Evolutionary conservation across 2,113 vertebrate genomes (phyloP), one percentile per base, ranked within the genome.

Genomic region (Gallinago media): DNA sequence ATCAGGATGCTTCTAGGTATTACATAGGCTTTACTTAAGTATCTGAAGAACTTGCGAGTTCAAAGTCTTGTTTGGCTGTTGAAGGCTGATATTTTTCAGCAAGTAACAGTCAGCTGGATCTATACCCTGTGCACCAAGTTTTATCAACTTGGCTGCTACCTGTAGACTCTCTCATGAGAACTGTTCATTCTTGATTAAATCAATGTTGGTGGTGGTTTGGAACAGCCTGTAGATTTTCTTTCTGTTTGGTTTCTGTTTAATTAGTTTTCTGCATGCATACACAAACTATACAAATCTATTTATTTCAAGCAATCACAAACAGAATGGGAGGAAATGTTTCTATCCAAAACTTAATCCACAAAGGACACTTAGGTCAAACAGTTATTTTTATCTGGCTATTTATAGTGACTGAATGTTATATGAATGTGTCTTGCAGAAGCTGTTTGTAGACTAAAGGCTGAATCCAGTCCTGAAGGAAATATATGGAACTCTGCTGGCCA

Each of bases 301-400:
- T 96, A 76, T 95, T 95, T 91, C 59, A 87, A 76, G 44, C 44
- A 62, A 6, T 79, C 67, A 66, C 66, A 82, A 78, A 85, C 34
- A 55, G 74, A 92, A 94, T 61, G 31, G 50, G 50, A 96, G 84
- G 81, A 83, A 95, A 71, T 88, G 31, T 76, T 93, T 90, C 65
- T 85, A 78, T 84, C 61, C 75, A 86, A 75, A 91, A 84, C 26
- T 63, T 79, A 81, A 68, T 38, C 46, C 49, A 79, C 58, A 72
- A 77, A 61, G 42, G 80, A 58, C 73, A 72, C 44, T 75, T 89
- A 29, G 15, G 67, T 91, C 49, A 80, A 94, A 81, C 20, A 71
- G 38, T 91, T 92, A 67, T 65, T 96, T 95, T 95, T 77, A 63
- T 89, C 59, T 62, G 59, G n/a, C 61, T 80, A 14, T 75, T 89